Evolutionary conservation across 2,888 invertebrate species (phyloP).

Genomic region (Cerastis leucographa): DNA sequence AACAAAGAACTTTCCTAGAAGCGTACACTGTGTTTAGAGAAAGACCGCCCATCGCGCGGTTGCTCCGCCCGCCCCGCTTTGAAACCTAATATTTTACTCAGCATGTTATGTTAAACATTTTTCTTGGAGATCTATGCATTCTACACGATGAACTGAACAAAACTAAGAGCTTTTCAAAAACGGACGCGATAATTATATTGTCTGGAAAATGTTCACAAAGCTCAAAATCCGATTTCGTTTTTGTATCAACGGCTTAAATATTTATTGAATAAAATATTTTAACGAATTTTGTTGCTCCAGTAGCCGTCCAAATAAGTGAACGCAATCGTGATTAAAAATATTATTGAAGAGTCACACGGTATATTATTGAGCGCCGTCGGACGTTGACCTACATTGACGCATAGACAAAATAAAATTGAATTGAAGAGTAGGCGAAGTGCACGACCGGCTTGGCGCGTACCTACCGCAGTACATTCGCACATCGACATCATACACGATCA

Average conservation of each 20-base stretch:
- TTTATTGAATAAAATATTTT: constrained; percentile 37
- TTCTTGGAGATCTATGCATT: constrained; percentile 52
- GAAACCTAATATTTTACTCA: constrained; percentile 76
- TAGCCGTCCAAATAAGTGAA: constrained; percentile 35
- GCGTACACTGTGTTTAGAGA: constrained; percentile 59
- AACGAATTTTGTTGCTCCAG: constrained; percentile 11
- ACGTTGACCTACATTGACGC: constrained; percentile 69
- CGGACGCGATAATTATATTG: neutral
- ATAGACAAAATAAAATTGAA: constrained; percentile 72
- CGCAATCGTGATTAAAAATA: constrained; percentile 44
- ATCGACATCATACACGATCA: constrained; percentile 50
- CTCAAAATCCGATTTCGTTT: constrained; percentile 6
- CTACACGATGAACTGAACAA: constrained; percentile 42
- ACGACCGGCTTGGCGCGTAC: constrained; percentile 78
- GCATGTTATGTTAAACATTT: constrained; percentile 70
- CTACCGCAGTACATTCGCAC: constrained; percentile 63
- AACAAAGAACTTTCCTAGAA: constrained; percentile 62
- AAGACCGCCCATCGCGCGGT: constrained; percentile 67
- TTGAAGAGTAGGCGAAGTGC: constrained; percentile 67
- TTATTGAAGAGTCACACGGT: constrained; percentile 52
- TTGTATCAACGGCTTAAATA: constrained; percentile 25
- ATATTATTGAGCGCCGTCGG: constrained; percentile 54
- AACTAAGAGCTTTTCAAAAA: constrained; percentile 34
- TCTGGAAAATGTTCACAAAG: constrained; percentile 23
- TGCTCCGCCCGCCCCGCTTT: constrained; percentile 73